Evolutionary conservation across 2,888 invertebrate species (phyloP), one percentile per base, ranked within the genome.

Genomic region (Boloria euphrosyne): DNA sequence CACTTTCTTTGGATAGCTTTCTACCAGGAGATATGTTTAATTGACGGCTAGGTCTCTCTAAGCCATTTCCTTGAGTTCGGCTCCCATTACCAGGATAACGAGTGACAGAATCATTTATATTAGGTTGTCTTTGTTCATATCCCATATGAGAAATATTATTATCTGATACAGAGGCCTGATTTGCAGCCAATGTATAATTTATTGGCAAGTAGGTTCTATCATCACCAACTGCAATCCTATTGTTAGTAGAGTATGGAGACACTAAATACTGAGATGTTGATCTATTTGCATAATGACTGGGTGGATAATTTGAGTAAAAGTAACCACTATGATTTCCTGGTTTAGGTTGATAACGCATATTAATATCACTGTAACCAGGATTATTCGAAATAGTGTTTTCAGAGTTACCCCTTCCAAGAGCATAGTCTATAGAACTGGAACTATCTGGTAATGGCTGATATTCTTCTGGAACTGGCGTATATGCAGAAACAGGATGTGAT

Each of bases 371-470:
- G 57, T 83, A 75, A 69, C 81, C 76, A 38, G 77, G 78, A 38
- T 78, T 79, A 72, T 75, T 80, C 44, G 73, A 71, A 50, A 82
- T 75, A 17, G 75, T 78, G 64, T 79, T 80, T 64, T 86, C 86
- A 27, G 80, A 70, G 66, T 80, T 83, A 62, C 72, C 78, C 46
- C 76, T 76, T 7, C 78, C 77, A 43, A 84, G 76, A 47, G 80
- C 77, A 75, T 84, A 88, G 71, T 88, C 89, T 53, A 87, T 76
- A 49, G 88, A 85, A 72, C 89, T 89, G 5, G 90, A 89, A 73
- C 89, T 92, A 67, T 91, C 90, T 17, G 90, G 92, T 43, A 92
- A 71, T 2, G 92, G 92, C 72, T 90, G 92, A 68, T 92, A 92
- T 73, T 92, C 91, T 73, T 91, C 90, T 18, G 92, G 91, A 4